These are phyloP conservation scores for Cotesia glomerata DNA, from an alignment of 1,140 invertebrate species.

Conservation along the genomic window DNA sequence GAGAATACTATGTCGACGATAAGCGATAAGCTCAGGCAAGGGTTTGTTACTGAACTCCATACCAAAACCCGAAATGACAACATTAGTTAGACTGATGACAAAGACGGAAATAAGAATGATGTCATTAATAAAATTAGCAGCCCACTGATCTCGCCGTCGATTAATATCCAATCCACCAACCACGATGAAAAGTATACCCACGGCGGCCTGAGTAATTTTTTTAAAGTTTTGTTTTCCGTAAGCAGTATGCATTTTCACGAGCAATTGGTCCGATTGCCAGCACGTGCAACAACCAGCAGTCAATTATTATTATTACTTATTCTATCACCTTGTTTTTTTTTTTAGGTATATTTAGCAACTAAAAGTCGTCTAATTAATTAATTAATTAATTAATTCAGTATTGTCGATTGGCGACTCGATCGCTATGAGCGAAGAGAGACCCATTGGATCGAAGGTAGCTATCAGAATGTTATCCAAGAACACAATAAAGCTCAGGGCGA, in stretches of 20 bases:
- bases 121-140: conserved; percentile 79
- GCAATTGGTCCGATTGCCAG: conserved; percentile 35
- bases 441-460: conserved; percentile 76
- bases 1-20: not conserved
- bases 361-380: not conserved
- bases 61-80: conserved; percentile 82
- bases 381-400: not conserved
- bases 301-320: not conserved
- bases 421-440: conserved; percentile 27
- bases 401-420: not conserved
- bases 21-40: conserved; percentile 54
- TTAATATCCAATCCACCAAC: conserved; percentile 83
- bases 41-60: conserved; percentile 76
- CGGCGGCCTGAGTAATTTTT: conserved; percentile 68
- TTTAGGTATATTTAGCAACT: not conserved
- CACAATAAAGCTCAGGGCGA: conserved; percentile 74
- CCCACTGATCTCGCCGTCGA: conserved; percentile 71
- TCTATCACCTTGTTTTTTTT: not conserved
- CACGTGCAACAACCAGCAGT: too few relatives aligned
- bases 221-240: not conserved
- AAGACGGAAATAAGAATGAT: conserved; percentile 80
- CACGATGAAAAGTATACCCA: conserved; percentile 79
- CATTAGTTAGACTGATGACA: conserved; percentile 78
- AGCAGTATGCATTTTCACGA: not conserved
- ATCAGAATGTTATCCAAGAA: conserved; percentile 81